Evolutionary conservation across 2,797 vertebrate genomes (phyloP).

Genomic region (Neomorphus geoffroyi): DNA sequence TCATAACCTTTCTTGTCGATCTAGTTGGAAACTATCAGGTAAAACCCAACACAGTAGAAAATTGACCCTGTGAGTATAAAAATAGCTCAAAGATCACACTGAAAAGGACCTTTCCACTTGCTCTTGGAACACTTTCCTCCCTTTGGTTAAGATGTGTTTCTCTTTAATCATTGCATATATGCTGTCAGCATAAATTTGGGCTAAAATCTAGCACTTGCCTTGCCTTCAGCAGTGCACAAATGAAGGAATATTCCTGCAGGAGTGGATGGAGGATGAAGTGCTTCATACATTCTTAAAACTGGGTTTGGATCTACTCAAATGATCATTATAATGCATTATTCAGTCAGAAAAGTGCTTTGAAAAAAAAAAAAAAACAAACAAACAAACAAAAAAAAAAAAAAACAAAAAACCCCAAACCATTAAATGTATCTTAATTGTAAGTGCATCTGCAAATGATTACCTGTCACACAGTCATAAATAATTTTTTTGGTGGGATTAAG

Average conservation of each 20-base stretch:
- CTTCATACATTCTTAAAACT: slow-evolving; percentile 38
- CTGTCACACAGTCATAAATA: slow-evolving; percentile 29
- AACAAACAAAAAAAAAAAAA: no score
- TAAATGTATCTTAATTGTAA: slow-evolving; percentile 40
- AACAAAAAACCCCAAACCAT: no score
- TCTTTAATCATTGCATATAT: not conserved
- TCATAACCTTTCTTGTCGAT: not conserved
- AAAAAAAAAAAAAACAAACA: not conserved
- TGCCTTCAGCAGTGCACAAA: not conserved
- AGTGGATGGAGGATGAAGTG: not conserved
- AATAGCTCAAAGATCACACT: not conserved
- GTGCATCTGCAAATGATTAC: slow-evolving; percentile 43
- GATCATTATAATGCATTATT: slow-evolving; percentile 62
- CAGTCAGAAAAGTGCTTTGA: slow-evolving; percentile 47
- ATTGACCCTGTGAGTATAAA: not conserved
- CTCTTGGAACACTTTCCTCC: not conserved
- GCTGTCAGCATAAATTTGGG: not conserved
- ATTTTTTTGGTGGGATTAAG: not conserved
- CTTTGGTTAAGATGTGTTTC: not conserved
- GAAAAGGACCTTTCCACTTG: not conserved
- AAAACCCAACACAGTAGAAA: not conserved
- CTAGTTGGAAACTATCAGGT: not conserved
- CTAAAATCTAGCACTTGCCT: not conserved
- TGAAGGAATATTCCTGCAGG: slow-evolving; percentile 1
- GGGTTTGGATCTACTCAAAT: slow-evolving; percentile 42